Percentiles rank a stretch among this genome's conserved stretches.
These are phyloP conservation scores for Chionis minor DNA, from an alignment of 2,113 vertebrate genomes.

Conservation along the genomic window DNA sequence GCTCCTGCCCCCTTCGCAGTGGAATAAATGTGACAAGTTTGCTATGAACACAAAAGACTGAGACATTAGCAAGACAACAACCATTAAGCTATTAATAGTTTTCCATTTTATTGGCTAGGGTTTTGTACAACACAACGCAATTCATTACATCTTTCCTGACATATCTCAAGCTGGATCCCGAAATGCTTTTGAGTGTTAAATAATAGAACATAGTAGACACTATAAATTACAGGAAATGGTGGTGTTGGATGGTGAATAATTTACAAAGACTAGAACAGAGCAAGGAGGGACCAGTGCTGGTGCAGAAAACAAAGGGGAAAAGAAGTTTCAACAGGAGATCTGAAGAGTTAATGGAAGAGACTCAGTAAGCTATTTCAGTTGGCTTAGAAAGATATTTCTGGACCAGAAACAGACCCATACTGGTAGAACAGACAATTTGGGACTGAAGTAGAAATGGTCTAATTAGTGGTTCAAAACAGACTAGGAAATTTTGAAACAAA, in stretches of 20 bases:
- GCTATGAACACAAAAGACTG: constrained; percentile 1
- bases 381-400: background rate
- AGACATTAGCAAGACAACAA: background rate
- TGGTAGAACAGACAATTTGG: background rate
- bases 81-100: constrained; percentile 23
- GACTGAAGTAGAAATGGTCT: background rate
- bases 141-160: constrained; percentile 34
- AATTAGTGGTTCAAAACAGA: background rate
- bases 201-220: constrained; percentile 40
- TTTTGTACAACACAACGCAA: background rate
- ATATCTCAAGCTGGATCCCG: background rate
- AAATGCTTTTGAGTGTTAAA: constrained; percentile 47
- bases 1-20: background rate
- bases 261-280: background rate
- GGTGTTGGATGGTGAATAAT: constrained; percentile 28
- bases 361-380: background rate
- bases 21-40: background rate
- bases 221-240: constrained; percentile 43
- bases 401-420: background rate
- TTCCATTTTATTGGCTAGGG: background rate
- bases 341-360: background rate
- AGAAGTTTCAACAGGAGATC: background rate
- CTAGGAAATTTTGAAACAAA: background rate
- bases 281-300: background rate
- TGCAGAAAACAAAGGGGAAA: background rate